Evolutionary conservation across 2,888 invertebrate species (phyloP).

Genomic region (Rapana venosa): DNA sequence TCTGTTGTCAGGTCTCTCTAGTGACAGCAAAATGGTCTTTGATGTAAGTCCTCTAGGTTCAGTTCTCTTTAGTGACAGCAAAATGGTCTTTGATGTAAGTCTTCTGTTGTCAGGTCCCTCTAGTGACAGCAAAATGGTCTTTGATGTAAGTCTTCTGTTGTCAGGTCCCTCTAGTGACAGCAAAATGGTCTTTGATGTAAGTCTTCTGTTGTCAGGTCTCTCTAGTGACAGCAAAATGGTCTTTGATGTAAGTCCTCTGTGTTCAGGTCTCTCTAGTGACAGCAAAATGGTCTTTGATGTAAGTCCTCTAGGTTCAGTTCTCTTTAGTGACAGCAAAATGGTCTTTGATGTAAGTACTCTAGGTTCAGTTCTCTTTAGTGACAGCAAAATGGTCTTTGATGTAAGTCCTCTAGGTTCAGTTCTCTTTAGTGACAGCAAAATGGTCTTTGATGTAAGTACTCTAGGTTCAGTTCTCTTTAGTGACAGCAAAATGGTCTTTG

Average conservation of each 20-base stretch:
- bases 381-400: conserved; percentile 82
- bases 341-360: conserved; percentile 82
- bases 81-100: conserved; percentile 82
- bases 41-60: conserved; percentile 81
- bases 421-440: conserved; percentile 80
- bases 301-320: too few species aligned
- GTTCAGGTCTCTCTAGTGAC: conserved; percentile 81
- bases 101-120: conserved; percentile 81
- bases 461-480: too few species aligned
- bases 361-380: too few species aligned
- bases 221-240: conserved; percentile 81
- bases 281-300: conserved; percentile 82
- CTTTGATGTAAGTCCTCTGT: conserved; percentile 82
- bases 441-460: conserved; percentile 82
- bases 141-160: conserved; percentile 82
- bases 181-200: conserved; percentile 82
- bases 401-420: too few species aligned
- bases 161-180: conserved; percentile 81
- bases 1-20: conserved; percentile 81
- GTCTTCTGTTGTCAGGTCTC: conserved; percentile 81
- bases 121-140: conserved; percentile 81
- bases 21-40: conserved; percentile 81
- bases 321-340: conserved; percentile 80
- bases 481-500: conserved; percentile 82
- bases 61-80: too few species aligned